phyloP scores from a whole-genome alignment of 1,140 invertebrate genomes.

The Glomeris maerens region DNA sequence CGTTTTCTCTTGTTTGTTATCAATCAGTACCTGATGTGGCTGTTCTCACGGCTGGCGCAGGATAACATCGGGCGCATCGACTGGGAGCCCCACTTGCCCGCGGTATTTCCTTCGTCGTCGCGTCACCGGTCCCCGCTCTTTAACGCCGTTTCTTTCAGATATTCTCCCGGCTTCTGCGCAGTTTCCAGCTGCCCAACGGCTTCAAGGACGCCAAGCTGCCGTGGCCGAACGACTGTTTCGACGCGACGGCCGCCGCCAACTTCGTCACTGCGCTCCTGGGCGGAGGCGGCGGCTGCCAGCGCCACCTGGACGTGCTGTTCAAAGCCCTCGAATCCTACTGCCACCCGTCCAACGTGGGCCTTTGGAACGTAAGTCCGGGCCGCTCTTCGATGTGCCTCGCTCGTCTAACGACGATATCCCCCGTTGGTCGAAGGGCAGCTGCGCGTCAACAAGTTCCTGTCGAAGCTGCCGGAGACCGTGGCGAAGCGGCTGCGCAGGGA shows the following conservation, averaged over 20 bases:
- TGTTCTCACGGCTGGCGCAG: slow-evolving; percentile 56
- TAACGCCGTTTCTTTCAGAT: slow-evolving; percentile 35
- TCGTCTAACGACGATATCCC: not conserved
- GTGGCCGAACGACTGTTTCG: slow-evolving; percentile 31
- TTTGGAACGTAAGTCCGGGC: slow-evolving; percentile 43
- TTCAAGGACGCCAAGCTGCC: slow-evolving; percentile 42
- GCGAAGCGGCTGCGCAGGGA: slow-evolving; percentile 47
- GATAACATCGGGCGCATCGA: slow-evolving; percentile 70
- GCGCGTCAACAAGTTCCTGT: slow-evolving; percentile 25
- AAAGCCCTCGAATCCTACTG: slow-evolving; percentile 72
- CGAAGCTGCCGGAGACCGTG: slow-evolving; percentile 35
- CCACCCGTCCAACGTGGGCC: slow-evolving; percentile 73
- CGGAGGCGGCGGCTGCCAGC: slow-evolving; percentile 42
- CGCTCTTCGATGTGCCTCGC: not conserved
- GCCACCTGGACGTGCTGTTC: slow-evolving; percentile 63
- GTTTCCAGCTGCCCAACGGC: slow-evolving; percentile 61
- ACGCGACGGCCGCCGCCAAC: slow-evolving; percentile 41
- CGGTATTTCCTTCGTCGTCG: too few species aligned
- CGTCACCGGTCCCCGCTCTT: too few species aligned
- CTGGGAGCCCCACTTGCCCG: slow-evolving; percentile 65
- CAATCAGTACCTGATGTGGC: slow-evolving; percentile 47
- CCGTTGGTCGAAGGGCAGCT: slow-evolving; percentile 39
- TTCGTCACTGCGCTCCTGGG: slow-evolving; percentile 49
- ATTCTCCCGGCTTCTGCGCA: slow-evolving; percentile 60
- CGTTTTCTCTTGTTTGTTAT: slow-evolving; percentile 2